Base-by-base conservation (phyloP, 2,113 vertebrate species). In the Petrocephalus microphthalmus region DNA sequence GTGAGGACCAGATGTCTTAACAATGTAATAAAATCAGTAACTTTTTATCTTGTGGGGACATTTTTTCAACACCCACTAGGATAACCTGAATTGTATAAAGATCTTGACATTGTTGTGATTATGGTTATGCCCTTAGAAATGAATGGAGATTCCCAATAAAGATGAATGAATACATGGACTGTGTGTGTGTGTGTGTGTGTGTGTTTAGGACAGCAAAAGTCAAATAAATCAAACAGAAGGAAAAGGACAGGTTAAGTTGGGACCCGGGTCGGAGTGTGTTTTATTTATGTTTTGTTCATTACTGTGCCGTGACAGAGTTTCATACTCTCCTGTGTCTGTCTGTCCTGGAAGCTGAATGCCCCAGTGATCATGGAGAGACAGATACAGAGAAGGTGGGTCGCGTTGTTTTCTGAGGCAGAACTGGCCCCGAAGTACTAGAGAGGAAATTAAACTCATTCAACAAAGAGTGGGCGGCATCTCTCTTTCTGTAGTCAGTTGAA, bases 391-490 rank as follows among this genome's bases (percentile, higher is more conserved):
- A 64, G 60, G 60, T 25, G n/a, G 60, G 2, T 64, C n/a, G 25
- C 60, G 25, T 29, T 29, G n/a, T 11, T 25, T 64, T 64, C 33
- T 74, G 67, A 37, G 33, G 29, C 33, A 74, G 67, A 33, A 33
- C 84, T 54, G 22, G 33, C 91, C 89, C 93, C 92, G 89, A 93
- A 90, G 54, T 92, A 91, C 91, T 92, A 88, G 91, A 93, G 90
- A 90, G 89, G 88, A 88, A 88, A 88, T 87, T 87, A 87, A 91
- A 91, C 88, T 89, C 87, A 53, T 17, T 87, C 89, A 90, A 87
- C 88, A 92, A 92, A 92, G 89, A 86, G 88, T 53, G 86, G 89
- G 78, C 20, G 7, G 81, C 78, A 88, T 89, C 33, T 88, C 89
- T 88, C 67, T 37, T 5, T 78, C 86, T 81, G 13, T 86, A 85